These are phyloP conservation scores for Polyommatus icarus DNA, from an alignment of 2,888 invertebrate genomes.

Conservation along the genomic window DNA sequence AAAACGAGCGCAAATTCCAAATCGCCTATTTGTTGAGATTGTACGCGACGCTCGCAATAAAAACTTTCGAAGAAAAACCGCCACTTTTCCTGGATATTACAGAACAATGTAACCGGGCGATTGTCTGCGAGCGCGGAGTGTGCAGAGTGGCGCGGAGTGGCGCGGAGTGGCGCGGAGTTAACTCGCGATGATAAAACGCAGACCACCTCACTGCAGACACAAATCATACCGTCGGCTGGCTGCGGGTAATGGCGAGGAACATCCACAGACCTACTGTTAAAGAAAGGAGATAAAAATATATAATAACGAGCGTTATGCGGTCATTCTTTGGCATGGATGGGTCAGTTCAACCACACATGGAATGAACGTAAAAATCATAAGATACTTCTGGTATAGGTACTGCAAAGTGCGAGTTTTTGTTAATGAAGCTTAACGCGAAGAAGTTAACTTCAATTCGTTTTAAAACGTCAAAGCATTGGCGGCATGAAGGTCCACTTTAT, in stretches of 20 bases:
- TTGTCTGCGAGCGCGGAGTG: not conserved
- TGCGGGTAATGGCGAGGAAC: not conserved
- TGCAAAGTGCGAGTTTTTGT: too few species aligned
- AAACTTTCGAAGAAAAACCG: not conserved
- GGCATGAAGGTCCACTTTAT: too few species aligned
- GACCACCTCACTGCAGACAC: not conserved
- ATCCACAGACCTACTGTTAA: not conserved
- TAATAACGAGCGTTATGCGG: not conserved
- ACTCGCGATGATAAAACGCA: not conserved
- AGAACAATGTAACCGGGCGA: slow-evolving; percentile 6
- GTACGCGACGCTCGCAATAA: not conserved
- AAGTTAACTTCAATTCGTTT: too few species aligned
- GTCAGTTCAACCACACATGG: not conserved
- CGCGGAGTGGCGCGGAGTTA: not conserved
- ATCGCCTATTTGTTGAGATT: not conserved
- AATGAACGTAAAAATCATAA: too few species aligned
- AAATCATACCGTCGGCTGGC: not conserved
- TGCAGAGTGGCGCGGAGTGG: not conserved
- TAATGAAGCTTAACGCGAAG: too few species aligned
- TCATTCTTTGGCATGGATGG: too few species aligned
- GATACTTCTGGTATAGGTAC: too few species aligned
- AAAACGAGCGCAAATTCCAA: not conserved
- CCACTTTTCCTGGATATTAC: too few species aligned
- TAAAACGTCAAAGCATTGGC: too few species aligned
- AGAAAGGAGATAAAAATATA: not conserved